Base-by-base conservation (phyloP, 2,113 vertebrate genomes). In the Coryphaenoides rupestris region DNA sequence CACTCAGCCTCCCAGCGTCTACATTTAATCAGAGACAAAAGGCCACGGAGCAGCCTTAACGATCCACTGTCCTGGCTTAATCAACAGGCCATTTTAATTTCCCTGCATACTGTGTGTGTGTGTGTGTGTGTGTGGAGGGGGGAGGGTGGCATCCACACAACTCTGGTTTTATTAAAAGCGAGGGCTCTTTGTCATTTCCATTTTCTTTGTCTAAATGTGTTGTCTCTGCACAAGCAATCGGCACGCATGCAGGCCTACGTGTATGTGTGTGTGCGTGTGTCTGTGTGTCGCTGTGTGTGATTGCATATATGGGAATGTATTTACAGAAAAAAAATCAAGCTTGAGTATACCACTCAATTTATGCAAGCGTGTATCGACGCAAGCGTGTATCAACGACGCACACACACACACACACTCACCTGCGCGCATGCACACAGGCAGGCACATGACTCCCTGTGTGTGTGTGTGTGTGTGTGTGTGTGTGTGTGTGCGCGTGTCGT, bases 1-100 rank as follows among this genome's bases (percentile, higher is more conserved):
- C 49, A 53, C 63, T 58, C 62, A 60, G 14, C 63, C 71, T 40
- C 62, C 21, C 60, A 64, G 68, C 62, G 19, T 60, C 62, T 75
- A 33, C 24, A 54, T 78, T 74, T 73, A 81, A 80, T 77, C 60
- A 76, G 70, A 72, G 66, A 77, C 75, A 75, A 78, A 85, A 79
- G 78, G 76, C 67, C 76, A 79, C 72, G 68, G 59, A 80, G 71
- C 72, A 73, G 66, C 68, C 63, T 54, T 65, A 66, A 73, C 19
- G 50, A 80, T 77, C 68, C 50, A 58, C 68, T 75, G 77, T 79
- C 73, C 72, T 70, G 67, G 67, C 78, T 77, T 85, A 76, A 84
- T 84, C 76, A 71, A 82, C 15, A 21, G 19, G 13, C 21, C 12
- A 50, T 50, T 16, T 50, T 50, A 6, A 14, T 62, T 14, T n/a